Base-by-base conservation (phyloP, 2,797 vertebrate genomes). In the Urosaurus nigricauda region DNA sequence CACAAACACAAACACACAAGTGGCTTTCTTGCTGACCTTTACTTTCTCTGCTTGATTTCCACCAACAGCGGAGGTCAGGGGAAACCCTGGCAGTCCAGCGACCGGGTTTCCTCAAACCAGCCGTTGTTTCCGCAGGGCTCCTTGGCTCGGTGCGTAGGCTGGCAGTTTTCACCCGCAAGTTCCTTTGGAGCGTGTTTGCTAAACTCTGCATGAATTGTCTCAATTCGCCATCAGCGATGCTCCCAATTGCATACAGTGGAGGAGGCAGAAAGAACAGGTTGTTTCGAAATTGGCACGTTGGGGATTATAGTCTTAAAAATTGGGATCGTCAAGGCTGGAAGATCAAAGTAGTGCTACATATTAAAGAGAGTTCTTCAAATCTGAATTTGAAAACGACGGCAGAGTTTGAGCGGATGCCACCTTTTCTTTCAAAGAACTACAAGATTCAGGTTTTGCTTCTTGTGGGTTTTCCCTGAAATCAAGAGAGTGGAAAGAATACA, bases 301-400 rank as follows among this genome's bases (percentile, higher is more conserved):
- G 8, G 8, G 11, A 3, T 35, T 16, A 19, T 35, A 4, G 60
- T 2, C 16, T 79, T 26, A 26, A 29, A 51, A 43, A 51, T 35
- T 0, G 14, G 2, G 17, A n/a, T 26, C 40, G 5, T n/a, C 40
- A 9, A 29, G 79, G 26, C 40, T 63, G 63, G n/a, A 19, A 29
- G 19, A 29, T 13, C 12, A 4, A 17, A 19, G 13, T 0, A 4
- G 19, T 12, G 29, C 5, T 9, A 12, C n/a, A n/a, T n/a, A n/a
- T n/a, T n/a, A 58, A 4, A 11, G 35, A 37, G n/a, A 2, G 29
- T 5, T 35, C 19, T 70, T 6, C 11, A 63, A 65, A 35, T 0
- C 29, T 35, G 47, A 51, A 2, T 40, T 58, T 17, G 16, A 70
- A 11, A 17, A 19, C 17, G 4, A 16, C 9, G 13, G 26, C 29